Evolutionary conservation across 2,888 invertebrate genomes (phyloP), one percentile per base, ranked within the genome.

Genomic region (Megamerina dolium): DNA sequence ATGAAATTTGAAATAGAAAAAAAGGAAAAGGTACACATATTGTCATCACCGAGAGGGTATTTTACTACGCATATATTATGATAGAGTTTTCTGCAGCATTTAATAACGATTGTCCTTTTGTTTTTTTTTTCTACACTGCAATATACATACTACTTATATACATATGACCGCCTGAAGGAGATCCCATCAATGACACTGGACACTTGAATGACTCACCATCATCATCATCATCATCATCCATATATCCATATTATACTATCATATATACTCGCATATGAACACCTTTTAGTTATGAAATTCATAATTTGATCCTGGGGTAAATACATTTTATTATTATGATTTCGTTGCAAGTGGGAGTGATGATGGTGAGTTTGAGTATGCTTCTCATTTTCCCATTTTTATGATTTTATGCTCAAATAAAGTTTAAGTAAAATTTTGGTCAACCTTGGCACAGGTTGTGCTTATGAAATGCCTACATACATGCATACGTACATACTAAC

Each of bases 251-350:
- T n/a, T n/a, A n/a, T n/a, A n/a, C n/a, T n/a, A n/a, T n/a, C n/a
- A n/a, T n/a, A n/a, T n/a, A n/a, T 23, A 19, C 43, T 31, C 16
- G 27, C 40, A 38, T 46, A 50, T 36, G 51, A 46, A 50, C 53
- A 55, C 51, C 54, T 52, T 52, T 63, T 52, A 51, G 53, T 57
- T 53, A 56, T 52, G 52, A 61, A 62, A 63, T 61, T 66, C 66
- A 65, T 65, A 65, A 65, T 66, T 66, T 66, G 61, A 66, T 63
- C 59, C 57, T 51, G 59, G 60, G 57, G 60, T 60, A 66, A 63
- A 66, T 64, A 59, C 56, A 61, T 64, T 66, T 65, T 66, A 66
- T 66, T 63, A 61, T 54, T 40, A 45, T 36, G 32, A 39, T 45
- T 45, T 40, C 40, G 10, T 23, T 23, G 23, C 23, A 23, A 23